A percentile compares a stretch with the other conserved stretches of the same genome.
These are phyloP conservation scores for Crocuta crocuta DNA, from an alignment of 2,113 vertebrate genomes.

Conservation along the genomic window DNA sequence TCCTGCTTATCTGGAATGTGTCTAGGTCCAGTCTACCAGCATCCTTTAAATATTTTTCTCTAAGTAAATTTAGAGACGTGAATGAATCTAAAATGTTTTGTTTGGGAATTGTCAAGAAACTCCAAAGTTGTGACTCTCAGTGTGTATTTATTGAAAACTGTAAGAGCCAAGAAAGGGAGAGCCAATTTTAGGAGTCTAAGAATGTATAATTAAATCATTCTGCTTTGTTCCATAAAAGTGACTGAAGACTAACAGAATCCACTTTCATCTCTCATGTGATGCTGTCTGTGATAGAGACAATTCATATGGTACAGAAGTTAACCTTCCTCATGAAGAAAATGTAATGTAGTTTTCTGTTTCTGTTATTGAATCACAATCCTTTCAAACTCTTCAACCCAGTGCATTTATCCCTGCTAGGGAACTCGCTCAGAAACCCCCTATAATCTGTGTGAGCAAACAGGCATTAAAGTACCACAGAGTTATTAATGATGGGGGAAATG, in stretches of 20 bases:
- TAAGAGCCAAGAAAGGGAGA: not conserved
- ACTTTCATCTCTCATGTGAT: not conserved
- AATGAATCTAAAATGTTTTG: conserved; percentile 4
- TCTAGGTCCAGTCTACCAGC: not conserved
- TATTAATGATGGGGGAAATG: conserved; percentile 25
- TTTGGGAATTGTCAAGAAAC: not conserved
- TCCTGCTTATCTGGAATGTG: not conserved
- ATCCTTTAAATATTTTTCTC: not conserved
- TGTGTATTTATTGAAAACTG: not conserved
- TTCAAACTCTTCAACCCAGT: not conserved
- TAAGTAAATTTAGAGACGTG: conserved; percentile 11
- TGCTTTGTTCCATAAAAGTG: conserved; percentile 25
- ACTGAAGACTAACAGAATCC: not conserved
- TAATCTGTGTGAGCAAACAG: not conserved
- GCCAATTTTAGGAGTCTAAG: not conserved
- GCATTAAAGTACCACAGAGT: not conserved
- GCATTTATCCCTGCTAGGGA: not conserved
- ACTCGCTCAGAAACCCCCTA: not conserved
- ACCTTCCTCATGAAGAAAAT: not conserved
- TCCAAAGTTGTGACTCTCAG: not conserved
- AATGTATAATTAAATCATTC: conserved; percentile 23
- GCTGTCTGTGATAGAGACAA: not conserved
- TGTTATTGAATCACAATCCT: conserved; percentile 9
- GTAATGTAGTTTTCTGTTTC: not conserved
- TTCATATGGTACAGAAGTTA: conserved; percentile 25